A percentile compares a stretch with the other conserved stretches of the same genome.
phyloP scores from a whole-genome alignment of 2,113 vertebrate genomes.

The Heterotis niloticus region DNA sequence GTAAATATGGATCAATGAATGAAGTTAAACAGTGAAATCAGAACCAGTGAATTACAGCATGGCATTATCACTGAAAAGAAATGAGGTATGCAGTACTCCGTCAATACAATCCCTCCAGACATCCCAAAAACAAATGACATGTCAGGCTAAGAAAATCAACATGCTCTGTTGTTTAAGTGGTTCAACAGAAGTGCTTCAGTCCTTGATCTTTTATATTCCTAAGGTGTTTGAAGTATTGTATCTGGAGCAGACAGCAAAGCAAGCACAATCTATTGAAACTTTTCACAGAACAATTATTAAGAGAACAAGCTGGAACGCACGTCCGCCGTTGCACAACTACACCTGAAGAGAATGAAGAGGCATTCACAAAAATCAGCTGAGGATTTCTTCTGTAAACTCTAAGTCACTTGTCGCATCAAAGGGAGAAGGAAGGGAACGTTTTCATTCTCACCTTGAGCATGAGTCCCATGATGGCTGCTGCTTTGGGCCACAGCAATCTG shows the following conservation, averaged over 20 bases:
- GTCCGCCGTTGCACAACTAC: background rate
- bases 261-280: background rate
- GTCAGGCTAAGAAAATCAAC: too few species aligned
- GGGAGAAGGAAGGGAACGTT: background rate
- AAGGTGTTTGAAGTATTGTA: too few species aligned
- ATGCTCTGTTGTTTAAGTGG: too few species aligned
- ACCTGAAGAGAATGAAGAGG: constrained; percentile 6
- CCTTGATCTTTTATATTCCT: too few species aligned
- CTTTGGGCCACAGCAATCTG: background rate
- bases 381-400: background rate
- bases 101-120: too few species aligned
- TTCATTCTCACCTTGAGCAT: constrained; percentile 10
- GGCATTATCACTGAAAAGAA: too few species aligned
- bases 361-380: background rate
- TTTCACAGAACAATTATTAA: background rate
- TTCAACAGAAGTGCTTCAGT: too few species aligned
- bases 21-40: too few species aligned
- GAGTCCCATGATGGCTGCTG: background rate
- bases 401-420: constrained; percentile 2
- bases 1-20: too few species aligned
- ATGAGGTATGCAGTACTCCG: too few species aligned
- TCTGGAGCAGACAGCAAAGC: background rate
- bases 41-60: too few species aligned
- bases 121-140: too few species aligned
- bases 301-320: background rate